Base-by-base conservation (phyloP, 1,140 invertebrate species). In the Heliconius nattereri region DNA sequence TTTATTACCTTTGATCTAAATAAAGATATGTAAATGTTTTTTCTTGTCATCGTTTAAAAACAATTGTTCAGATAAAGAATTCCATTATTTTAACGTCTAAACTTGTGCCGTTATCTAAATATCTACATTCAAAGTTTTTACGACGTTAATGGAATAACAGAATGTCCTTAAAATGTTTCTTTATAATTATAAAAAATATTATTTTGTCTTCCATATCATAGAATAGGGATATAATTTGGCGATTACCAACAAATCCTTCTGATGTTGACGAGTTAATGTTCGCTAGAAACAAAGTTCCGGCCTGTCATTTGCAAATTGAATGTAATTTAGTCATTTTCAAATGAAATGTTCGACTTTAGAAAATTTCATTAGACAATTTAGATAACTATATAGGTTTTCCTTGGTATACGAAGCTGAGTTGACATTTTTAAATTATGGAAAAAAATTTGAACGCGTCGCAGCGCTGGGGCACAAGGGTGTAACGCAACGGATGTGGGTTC, bases 211-310 rank as follows among this genome's bases (percentile, higher is more conserved):
- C 7, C 6, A 72, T 72, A 72, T 72, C 71, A 45, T 8, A 71
- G 75, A 77, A 77, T 77, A 77, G 66, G 60, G 70, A 57, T 35
- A 40, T 71, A 71, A 60, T 77, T 77, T 49, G 49, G 40, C 37
- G 60, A 70, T 77, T 77, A 37, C 60, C 16, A 71, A 40, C 57
- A 37, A 77, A 70, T 71, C 70, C 75, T 71, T 77, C 45, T 77
- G 71, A 77, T 40, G 35, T 72, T 72, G 71, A 40, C 71, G 32
- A 52, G 75, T 71, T 77, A 54, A 45, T 23, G 40, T 71, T 77
- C 52, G 75, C 32, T 71, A n/a, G 23, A 66, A 66, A 60, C 75
- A 35, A 71, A 77, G n/a, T 77, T 77, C 16, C 3, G 37, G 60
- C 26, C 66, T 71, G 75, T 77, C 60, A 77, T 71, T 37, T 49